A percentile compares a stretch with the other conserved stretches of the same genome.
These are phyloP conservation scores for Aegotheles bennettii DNA, from an alignment of 2,113 vertebrate species.

Conservation along the genomic window DNA sequence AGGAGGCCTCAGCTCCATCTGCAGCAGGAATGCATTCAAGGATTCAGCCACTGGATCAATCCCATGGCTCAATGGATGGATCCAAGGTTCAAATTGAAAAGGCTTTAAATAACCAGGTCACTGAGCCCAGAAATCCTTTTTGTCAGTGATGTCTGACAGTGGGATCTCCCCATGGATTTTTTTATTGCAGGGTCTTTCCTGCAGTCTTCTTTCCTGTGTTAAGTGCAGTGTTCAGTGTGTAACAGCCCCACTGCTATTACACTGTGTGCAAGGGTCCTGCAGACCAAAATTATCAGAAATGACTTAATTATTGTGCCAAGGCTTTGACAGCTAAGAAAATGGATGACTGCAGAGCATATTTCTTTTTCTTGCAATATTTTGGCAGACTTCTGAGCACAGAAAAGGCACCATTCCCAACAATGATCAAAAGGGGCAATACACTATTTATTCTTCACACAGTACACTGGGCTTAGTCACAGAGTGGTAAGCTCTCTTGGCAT, in stretches of 20 bases:
- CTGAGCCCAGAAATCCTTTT: not conserved
- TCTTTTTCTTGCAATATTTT: not conserved
- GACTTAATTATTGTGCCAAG: not conserved
- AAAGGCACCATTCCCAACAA: not conserved
- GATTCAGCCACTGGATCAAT: not conserved
- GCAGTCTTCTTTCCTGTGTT: not conserved
- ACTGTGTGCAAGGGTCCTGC: not conserved
- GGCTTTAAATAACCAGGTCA: not conserved
- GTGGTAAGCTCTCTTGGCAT: not conserved
- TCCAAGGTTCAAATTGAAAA: not conserved
- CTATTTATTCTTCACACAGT: not conserved
- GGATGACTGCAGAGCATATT: not conserved
- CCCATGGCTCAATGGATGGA: not conserved
- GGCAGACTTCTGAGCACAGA: not conserved
- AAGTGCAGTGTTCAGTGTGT: not conserved
- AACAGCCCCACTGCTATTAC: not conserved
- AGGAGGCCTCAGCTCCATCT: not conserved
- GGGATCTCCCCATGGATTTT: not conserved
- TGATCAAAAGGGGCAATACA: not conserved
- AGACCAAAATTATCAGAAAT: not conserved
- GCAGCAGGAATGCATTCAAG: not conserved
- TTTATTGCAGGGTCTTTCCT: not conserved
- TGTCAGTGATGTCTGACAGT: not conserved
- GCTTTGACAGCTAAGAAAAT: not conserved
- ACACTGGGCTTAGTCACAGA: not conserved